Base-by-base conservation (phyloP, 2,888 invertebrate species). In the Meghimatium bilineatum region DNA sequence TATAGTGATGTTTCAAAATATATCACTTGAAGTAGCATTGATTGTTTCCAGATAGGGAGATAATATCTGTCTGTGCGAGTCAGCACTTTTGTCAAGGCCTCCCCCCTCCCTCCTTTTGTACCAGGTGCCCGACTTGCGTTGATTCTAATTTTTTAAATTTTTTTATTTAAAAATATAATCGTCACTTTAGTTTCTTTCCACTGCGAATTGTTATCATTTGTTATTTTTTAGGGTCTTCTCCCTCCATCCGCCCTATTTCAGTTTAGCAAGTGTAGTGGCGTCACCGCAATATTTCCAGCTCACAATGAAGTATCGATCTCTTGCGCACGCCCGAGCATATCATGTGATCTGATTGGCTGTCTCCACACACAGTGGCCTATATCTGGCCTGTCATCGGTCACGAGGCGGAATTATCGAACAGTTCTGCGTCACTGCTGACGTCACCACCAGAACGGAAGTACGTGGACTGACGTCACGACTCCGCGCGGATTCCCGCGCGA, bases 321-420 rank as follows among this genome's bases (percentile, higher is more conserved):
- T 12, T 49, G 44, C 82, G 76, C 76, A 82, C 82, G 82, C 66
- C 66, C 66, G 49, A n/a, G 52, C 67, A 66, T 74, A 60, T 44
- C 63, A 67, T 76, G 75, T 26, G 23, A 66, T 34, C 76, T 38
- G 67, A 76, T 82, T 82, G 81, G 81, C 44, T 81, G 63, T 29
- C 44, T 14, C 5, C 20, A 74, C 60, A 74, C 56, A 81, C 81
- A 74, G 34, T 74, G 82, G 75, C 82, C 82, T 76, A 82, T 72
- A 76, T 82, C 74, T 52, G 72, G 66, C 67, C 10, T 60, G 75
- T 38, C 75, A 52, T 36, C 67, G 82, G 67, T 82, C 82, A 82
- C 82, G 82, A 74, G 82, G 82, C 82, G 49, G 32, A 74, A 75
- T 82, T 82, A 82, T 82, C 71, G 75, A 82, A 66, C 76, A n/a